Evolutionary conservation across 1,140 invertebrate species (phyloP), one percentile per base, ranked within the genome.

Genomic region (Pteromalus puparum): DNA sequence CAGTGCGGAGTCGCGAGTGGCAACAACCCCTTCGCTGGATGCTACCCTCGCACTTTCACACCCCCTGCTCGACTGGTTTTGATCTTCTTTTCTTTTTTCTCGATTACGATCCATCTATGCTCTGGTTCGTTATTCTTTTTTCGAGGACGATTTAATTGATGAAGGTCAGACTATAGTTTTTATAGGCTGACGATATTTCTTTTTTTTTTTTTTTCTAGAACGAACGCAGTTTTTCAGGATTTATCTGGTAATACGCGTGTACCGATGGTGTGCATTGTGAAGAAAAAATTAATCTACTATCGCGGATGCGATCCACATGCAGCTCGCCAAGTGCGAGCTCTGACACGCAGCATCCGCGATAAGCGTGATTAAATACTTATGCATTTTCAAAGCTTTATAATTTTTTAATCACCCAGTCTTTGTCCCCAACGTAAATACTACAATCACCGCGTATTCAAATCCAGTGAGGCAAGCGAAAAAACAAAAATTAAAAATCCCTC

Each of bases 31-130:
- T 84, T 84, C 53, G 13, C 68, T 10, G 13, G 48, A 53, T 53
- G 48, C 48, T 53, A 53, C 74, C 46, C 74, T 72, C 82, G 65
- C 67, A 72, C 42, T 84, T 77, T 78, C 65, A 74, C 77, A 84
- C 46, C 77, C 83, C 53, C 24, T 67, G 61, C 26, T 13, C 42
- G 73, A 42, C 21, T 15, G 21, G 38, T 38, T n/a, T n/a, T n/a
- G n/a, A 1, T 18, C 65, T 76, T 68, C 38, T 61, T 34, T 74
- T 73, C 53, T 73, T 72, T 61, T 61, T n/a, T 21, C 18, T n/a
- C 21, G 53, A 18, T n/a, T 21, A 6, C 53, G 53, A 53, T 18
- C 48, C 18, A 0, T 53, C 48, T 18, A 26, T 34, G 4, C 15
- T 34, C 21, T 13, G 73, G 21, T 76, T 76, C 24, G 26, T 28